Evolutionary conservation across 2,888 invertebrate genomes (phyloP), one percentile per base, ranked within the genome.

Genomic region (Abrostola triplasia): DNA sequence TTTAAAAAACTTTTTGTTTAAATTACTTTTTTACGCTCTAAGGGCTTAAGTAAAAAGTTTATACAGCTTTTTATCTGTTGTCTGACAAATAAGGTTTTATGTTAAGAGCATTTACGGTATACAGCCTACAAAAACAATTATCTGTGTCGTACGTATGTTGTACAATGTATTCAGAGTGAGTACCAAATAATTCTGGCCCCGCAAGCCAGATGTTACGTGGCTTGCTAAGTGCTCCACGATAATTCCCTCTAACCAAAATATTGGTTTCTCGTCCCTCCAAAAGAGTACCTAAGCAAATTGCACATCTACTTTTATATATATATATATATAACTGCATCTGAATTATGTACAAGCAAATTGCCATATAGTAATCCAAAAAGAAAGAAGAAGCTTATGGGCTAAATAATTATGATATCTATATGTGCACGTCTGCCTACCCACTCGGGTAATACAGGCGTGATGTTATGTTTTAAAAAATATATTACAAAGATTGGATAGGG

Each of bases 131-230:
- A 72, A 60, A 72, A 52, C 52, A 49, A 54, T 41, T 51, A 24
- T 24, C 24, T 24, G 24, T 24, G 24, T 24, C 24, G 24, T 24
- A 2, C 24, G 24, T 24, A 24, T 24, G 24, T 24, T 38, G 62
- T 8, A 48, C 52, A 52, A 12, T 51, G 59, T 54, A 71, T 13
- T 60, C 67, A 49, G 48, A 59, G 41, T 35, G 54, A 57, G 50
- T 53, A 36, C 53, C 13, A 63, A 63, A 76, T 63, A 70, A 70
- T 67, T 63, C 59, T 53, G 38, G 13, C 51, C 50, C 13, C 59
- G 56, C 56, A 11, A 6, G 47, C 64, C 78, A 74, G 69, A 71
- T 78, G 78, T 67, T 65, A 54, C 67, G 47, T n/a, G 7, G 47
- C 51, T 54, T 35, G 65, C 50, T 64, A 71, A 73, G 50, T 71